Percentiles rank a stretch among this genome's conserved stretches.
These are phyloP conservation scores for Spatulosminthurus flaviceps DNA, from an alignment of 2,888 invertebrate species.

Conservation along the genomic window DNA sequence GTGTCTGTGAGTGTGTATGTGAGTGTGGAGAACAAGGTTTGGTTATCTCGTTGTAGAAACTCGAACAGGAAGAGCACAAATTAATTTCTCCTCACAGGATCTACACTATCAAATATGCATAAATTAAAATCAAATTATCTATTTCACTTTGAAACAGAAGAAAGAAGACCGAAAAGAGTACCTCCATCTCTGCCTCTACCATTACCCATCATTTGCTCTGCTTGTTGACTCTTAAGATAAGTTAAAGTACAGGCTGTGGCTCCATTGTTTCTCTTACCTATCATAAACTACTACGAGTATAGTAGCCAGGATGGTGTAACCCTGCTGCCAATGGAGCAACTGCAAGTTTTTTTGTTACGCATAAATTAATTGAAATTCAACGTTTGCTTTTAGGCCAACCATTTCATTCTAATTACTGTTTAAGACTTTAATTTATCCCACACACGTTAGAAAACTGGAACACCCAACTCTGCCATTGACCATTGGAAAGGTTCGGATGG, in stretches of 20 bases:
- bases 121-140: conserved; percentile 42
- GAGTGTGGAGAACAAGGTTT: conserved; percentile 19
- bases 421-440: conserved; percentile 27
- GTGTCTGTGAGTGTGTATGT: background rate
- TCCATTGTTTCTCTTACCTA: conserved; percentile 13
- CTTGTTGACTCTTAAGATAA: conserved; percentile 23
- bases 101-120: conserved; percentile 42
- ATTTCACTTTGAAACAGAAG: conserved; percentile 25
- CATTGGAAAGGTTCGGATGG: background rate
- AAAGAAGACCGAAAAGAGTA: conserved; percentile 7
- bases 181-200: background rate
- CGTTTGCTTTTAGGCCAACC: conserved; percentile 18
- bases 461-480: background rate
- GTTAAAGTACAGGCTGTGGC: background rate
- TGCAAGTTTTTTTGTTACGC: conserved; percentile 15
- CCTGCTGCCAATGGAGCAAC: background rate
- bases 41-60: conserved; percentile 26
- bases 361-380: conserved; percentile 28
- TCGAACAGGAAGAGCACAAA: conserved; percentile 40
- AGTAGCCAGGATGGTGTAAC: background rate
- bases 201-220: conserved; percentile 21
- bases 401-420: conserved; percentile 27
- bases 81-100: conserved; percentile 39
- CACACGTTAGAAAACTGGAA: conserved; percentile 22
- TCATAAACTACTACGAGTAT: conserved; percentile 12